Percentiles rank a stretch among this genome's conserved stretches.
These are phyloP conservation scores for Coregonus suidteri DNA, from an alignment of 2,797 vertebrate species.

Conservation along the genomic window DNA sequence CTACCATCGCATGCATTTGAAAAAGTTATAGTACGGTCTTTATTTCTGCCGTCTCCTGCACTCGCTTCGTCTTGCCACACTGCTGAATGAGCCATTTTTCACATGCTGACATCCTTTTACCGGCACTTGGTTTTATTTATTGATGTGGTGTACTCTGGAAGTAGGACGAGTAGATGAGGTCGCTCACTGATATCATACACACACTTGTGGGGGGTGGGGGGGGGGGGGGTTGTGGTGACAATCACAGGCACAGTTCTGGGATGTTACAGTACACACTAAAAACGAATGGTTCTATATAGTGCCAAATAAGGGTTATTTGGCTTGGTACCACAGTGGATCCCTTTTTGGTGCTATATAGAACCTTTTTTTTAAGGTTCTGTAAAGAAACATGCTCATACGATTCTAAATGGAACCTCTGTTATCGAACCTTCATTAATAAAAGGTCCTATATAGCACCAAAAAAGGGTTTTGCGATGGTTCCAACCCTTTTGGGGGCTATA, in stretches of 20 bases:
- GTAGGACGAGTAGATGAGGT: slow-evolving; percentile 7
- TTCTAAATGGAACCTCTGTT: too few species aligned
- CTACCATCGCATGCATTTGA: slow-evolving; percentile 14
- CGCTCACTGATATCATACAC: not conserved
- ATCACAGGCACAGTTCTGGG: slow-evolving; percentile 51
- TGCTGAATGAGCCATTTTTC: slow-evolving; percentile 67
- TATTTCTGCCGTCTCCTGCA: not conserved
- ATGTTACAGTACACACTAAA: not conserved
- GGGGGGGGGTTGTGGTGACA: slow-evolving; percentile 3
- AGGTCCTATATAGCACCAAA: too few species aligned
- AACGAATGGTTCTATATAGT: too few species aligned
- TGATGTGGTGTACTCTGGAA: not conserved
- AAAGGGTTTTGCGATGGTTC: too few species aligned
- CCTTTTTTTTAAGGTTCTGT: too few species aligned
- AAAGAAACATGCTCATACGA: too few species aligned
- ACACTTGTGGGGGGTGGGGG: not conserved
- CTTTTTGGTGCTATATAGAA: too few species aligned
- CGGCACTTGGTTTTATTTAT: slow-evolving; percentile 40
- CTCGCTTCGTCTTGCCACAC: slow-evolving; percentile 19
- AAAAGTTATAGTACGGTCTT: slow-evolving; percentile 17
- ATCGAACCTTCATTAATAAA: too few species aligned
- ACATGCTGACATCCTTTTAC: slow-evolving; percentile 63
- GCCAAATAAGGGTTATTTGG: too few species aligned
- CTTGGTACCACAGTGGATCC: too few species aligned
- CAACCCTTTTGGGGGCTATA: too few species aligned